A percentile compares a stretch with the other conserved stretches of the same genome.
phyloP scores from a whole-genome alignment of 1,140 invertebrate species.

The Apis dorsata region DNA sequence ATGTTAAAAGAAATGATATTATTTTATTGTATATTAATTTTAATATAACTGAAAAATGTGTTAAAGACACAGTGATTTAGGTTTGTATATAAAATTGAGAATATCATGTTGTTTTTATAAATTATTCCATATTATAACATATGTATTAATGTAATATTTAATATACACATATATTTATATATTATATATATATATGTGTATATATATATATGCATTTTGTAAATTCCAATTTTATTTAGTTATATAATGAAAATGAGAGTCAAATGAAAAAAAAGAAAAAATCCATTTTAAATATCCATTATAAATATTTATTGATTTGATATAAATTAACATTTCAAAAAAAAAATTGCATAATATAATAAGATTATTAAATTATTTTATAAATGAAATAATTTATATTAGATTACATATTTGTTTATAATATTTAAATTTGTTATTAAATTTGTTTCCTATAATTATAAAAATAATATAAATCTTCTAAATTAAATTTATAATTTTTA shows the following conservation, averaged over 20 bases:
- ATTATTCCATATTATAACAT: constrained; percentile 25
- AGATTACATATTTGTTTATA: background rate
- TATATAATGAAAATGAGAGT: constrained; percentile 8
- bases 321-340: constrained; percentile 9
- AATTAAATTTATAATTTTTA: constrained; percentile 48
- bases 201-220: constrained; percentile 36
- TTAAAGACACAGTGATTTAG: constrained; percentile 42
- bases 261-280: background rate
- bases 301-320: constrained; percentile 4
- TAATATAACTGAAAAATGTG: constrained; percentile 1
- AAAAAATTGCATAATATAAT: background rate
- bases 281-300: background rate
- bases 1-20: constrained; percentile 9
- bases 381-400: constrained; percentile 36
- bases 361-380: constrained; percentile 34
- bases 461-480: constrained; percentile 34
- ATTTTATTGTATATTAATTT: constrained; percentile 15
- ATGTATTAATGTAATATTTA: constrained; percentile 36
- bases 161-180: constrained; percentile 18
- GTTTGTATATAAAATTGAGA: constrained; percentile 52
- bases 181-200: constrained; percentile 4
- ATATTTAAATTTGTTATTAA: constrained; percentile 20
- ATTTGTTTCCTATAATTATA: constrained; percentile 29
- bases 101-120: constrained; percentile 42
- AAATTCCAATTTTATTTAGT: constrained; percentile 29